Evolutionary conservation across 2,888 invertebrate species (phyloP), one percentile per base, ranked within the genome.

Genomic region (Pollenia labialis): DNA sequence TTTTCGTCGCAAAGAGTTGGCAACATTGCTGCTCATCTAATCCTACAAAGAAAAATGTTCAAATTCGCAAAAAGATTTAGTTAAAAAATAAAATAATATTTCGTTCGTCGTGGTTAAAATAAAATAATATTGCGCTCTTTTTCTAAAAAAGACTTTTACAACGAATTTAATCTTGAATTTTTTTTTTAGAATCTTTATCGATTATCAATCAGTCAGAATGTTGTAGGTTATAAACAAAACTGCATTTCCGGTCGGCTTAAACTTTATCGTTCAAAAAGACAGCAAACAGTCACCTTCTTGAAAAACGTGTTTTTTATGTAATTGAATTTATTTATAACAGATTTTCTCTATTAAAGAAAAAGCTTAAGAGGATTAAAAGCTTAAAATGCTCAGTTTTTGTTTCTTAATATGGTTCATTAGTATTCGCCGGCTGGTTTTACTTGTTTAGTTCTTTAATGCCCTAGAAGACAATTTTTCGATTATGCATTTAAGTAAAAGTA

Each of bases 331-430:
- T 62, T 76, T 18, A 32, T 40, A 56, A 14, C 40, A 32, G 4
- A 16, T 40, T 62, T 40, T 23, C 16, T 75, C 42, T 50, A 18
- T 16, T 48, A 14, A 16, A 10, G 44, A 44, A 16, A 46, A 56
- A 18, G 72, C 64, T 74, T 74, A 81, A 81, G 81, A 64, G 64
- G 81, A 64, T 81, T 81, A 64, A 64, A 66, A 74, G 72, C 64
- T 72, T 81, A 48, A 64, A 48, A 16, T 16, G 40, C 4, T 48
- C 10, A 80, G 7, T 56, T 48, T 18, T 58, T 74, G 60, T 52
- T 52, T 42, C 42, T 50, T 42, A 60, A 50, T 52, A 64, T 50
- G 40, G 23, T 60, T 10, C 23, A 23, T 23, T 40, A 72, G 48
- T 46, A 6, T 32, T 6, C 4, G 32, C 32, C 6, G 46, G 64